Conservation (phyloP, 2,888 invertebrate species). For the Polydrusus pterygomalis region DNA sequence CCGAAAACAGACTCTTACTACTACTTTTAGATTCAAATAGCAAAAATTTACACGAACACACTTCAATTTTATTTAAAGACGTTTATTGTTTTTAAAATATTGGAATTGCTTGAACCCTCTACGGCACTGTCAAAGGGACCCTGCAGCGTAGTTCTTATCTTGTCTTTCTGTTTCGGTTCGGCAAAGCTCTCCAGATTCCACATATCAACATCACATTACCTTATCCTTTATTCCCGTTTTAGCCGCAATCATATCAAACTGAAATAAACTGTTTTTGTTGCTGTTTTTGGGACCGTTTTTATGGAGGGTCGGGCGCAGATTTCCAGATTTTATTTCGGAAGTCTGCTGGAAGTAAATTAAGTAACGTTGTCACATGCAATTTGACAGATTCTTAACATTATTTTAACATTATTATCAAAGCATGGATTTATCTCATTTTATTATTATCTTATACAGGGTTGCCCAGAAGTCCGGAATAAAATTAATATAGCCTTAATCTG, state of each 20-base stretch:
- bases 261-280: constrained; percentile 48
- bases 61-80: too few relatives aligned
- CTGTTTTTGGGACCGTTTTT: constrained; percentile 40
- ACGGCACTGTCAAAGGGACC: too few relatives aligned
- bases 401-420: too few relatives aligned
- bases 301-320: constrained; percentile 17
- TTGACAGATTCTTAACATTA: constrained; percentile 6
- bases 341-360: constrained; percentile 23
- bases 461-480: too few relatives aligned
- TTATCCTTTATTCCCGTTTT: constrained; percentile 55
- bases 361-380: constrained; percentile 10
- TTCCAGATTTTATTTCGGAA: constrained; percentile 29
- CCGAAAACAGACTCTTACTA: too few relatives aligned
- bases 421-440: too few relatives aligned
- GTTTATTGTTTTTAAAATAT: too few relatives aligned
- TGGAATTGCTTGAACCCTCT: too few relatives aligned
- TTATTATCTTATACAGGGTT: too few relatives aligned
- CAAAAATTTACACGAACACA: too few relatives aligned
- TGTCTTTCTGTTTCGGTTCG: constrained; percentile 58
- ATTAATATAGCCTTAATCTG: too few relatives aligned
- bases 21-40: too few relatives aligned
- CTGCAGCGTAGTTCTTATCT: constrained; percentile 58
- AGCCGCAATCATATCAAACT: constrained; percentile 56
- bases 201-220: constrained; percentile 67
- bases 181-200: constrained; percentile 63